These are phyloP conservation scores for Hirtodrosophila histrioides DNA, from an alignment of 2,888 invertebrate species.

Conservation along the genomic window DNA sequence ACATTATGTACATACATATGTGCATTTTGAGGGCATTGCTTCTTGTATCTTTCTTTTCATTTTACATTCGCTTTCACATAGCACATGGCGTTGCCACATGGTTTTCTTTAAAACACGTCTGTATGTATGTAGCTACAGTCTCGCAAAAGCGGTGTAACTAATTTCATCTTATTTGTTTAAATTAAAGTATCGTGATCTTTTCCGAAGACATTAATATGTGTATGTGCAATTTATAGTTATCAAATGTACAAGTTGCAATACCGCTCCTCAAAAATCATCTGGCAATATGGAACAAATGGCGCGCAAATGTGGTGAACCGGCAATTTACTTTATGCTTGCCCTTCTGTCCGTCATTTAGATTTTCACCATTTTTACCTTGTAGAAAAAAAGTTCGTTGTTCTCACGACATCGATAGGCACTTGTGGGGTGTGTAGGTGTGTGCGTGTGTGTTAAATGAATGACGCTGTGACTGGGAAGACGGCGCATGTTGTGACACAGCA, in stretches of 20 bases:
- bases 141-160: slow-evolving; percentile 19
- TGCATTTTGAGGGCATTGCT: slow-evolving; percentile 72
- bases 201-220: neutral
- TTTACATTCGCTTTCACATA: slow-evolving; percentile 73
- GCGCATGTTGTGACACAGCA: slow-evolving; percentile 64
- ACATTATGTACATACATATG: slow-evolving; percentile 22
- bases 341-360: slow-evolving; percentile 36
- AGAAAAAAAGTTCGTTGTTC: slow-evolving; percentile 75
- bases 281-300: slow-evolving; percentile 65
- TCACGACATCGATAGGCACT: slow-evolving; percentile 54
- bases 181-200: no score
- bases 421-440: slow-evolving; percentile 30
- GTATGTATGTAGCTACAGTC: slow-evolving; percentile 43
- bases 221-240: neutral
- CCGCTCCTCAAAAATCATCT: slow-evolving; percentile 15
- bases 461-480: slow-evolving; percentile 65
- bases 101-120: slow-evolving; percentile 18
- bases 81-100: slow-evolving; percentile 73
- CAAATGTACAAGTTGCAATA: slow-evolving; percentile 4
- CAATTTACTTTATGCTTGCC: slow-evolving; percentile 59
- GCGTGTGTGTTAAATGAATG: slow-evolving; percentile 51
- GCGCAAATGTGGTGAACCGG: slow-evolving; percentile 77
- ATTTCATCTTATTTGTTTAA: slow-evolving; percentile 12
- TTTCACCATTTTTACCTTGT: slow-evolving; percentile 61
- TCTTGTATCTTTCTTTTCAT: slow-evolving; percentile 62